phyloP scores from a whole-genome alignment of 2,113 vertebrate genomes.

The Varanus komodoensis region DNA sequence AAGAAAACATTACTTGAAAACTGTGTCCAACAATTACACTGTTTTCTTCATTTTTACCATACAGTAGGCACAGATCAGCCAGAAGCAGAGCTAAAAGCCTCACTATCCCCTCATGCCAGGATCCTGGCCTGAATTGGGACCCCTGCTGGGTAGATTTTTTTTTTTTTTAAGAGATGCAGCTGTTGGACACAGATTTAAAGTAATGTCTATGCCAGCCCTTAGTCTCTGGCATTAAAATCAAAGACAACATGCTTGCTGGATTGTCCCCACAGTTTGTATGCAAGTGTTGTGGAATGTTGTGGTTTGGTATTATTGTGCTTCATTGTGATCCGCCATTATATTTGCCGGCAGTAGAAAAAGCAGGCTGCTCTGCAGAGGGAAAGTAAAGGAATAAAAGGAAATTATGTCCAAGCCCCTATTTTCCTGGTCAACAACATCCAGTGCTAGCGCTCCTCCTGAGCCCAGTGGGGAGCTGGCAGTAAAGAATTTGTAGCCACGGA shows the following conservation, averaged over 20 bases:
- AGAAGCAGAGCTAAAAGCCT: too few relatives aligned
- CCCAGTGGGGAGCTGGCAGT: slow-evolving; percentile 85
- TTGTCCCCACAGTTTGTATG: slow-evolving; percentile 49
- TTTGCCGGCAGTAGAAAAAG: slow-evolving; percentile 61
- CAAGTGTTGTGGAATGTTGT: not conserved
- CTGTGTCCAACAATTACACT: too few relatives aligned
- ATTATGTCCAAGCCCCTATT: slow-evolving; percentile 61
- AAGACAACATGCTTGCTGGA: not conserved
- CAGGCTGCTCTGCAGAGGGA: slow-evolving; percentile 50
- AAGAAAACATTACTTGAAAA: too few relatives aligned
- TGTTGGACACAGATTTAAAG: too few relatives aligned
- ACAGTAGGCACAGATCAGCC: too few relatives aligned
- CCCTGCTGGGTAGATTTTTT: too few relatives aligned
- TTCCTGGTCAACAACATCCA: slow-evolving; percentile 74
- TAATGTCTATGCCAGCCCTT: too few relatives aligned
- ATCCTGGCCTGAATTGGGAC: too few relatives aligned
- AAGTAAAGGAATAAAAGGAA: slow-evolving; percentile 50
- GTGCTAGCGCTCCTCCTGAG: slow-evolving; percentile 77
- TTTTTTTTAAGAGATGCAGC: too few relatives aligned
- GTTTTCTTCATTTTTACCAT: too few relatives aligned
- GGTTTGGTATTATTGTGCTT: not conserved
- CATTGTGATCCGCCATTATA: slow-evolving; percentile 62
- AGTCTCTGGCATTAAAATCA: not conserved
- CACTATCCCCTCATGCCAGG: too few relatives aligned
- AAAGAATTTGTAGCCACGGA: slow-evolving; percentile 82